phyloP scores from a whole-genome alignment of 2,888 invertebrate species.

The Andrena bicolor region DNA sequence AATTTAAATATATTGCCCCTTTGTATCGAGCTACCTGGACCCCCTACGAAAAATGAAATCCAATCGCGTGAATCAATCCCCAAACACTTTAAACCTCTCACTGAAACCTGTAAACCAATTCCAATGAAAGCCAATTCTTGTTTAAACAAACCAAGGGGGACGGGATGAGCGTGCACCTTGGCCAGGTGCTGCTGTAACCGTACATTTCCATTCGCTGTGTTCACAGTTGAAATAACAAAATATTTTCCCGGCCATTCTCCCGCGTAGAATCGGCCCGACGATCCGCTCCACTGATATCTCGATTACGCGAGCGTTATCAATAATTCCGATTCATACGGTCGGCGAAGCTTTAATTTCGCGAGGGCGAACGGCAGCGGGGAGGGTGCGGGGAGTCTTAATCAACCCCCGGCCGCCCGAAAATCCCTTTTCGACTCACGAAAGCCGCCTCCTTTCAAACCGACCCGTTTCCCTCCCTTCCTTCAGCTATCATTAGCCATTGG shows the following conservation, averaged over 20 bases:
- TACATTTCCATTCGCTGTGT: slow-evolving; percentile 1
- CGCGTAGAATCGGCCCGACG: slow-evolving; percentile 2
- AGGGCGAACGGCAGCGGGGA: slow-evolving; percentile 15
- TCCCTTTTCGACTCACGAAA: slow-evolving; percentile 39
- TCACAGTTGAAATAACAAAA: neutral
- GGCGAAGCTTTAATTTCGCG: slow-evolving; percentile 50
- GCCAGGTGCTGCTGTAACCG: neutral
- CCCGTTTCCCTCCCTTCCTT: too few relatives aligned
- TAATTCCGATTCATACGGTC: slow-evolving; percentile 52
- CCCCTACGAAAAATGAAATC: too few relatives aligned
- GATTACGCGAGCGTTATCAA: slow-evolving; percentile 41
- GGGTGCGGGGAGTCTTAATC: slow-evolving; percentile 47
- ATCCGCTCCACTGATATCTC: slow-evolving; percentile 24
- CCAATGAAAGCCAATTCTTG: neutral
- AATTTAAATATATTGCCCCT: too few relatives aligned
- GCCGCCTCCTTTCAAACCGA: slow-evolving; percentile 37
- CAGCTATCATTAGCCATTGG: slow-evolving; percentile 60
- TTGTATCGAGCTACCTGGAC: too few relatives aligned
- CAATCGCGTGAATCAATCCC: neutral
- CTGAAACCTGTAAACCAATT: neutral
- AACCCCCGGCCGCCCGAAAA: slow-evolving; percentile 54
- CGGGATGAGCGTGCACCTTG: neutral
- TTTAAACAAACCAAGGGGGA: neutral
- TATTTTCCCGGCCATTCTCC: neutral
- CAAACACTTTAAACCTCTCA: neutral